Percentiles rank a stretch among this genome's conserved stretches.
Evolutionary conservation across 2,797 vertebrate species (phyloP).

Genomic region (Chlorospingus flavigularis): DNA sequence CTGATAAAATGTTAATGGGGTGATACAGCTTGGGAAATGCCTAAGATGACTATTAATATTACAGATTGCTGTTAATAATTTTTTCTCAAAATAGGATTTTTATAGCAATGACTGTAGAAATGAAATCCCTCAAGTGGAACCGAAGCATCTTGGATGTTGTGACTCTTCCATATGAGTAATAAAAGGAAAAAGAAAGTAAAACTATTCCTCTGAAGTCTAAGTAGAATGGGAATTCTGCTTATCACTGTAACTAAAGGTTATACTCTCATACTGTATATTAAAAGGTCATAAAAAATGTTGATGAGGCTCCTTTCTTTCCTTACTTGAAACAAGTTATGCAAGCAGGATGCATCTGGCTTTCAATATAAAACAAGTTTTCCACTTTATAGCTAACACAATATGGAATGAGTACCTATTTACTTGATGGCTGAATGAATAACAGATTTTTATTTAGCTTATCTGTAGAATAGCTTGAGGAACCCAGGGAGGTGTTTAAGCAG

Average conservation of each 20-base stretch:
- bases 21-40: neutral
- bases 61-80: neutral
- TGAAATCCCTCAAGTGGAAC: neutral
- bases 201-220: neutral
- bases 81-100: neutral
- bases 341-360: slow-evolving; percentile 50
- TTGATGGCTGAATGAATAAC: slow-evolving; percentile 25
- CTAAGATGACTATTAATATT: neutral
- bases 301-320: slow-evolving; percentile 29
- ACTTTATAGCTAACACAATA: slow-evolving; percentile 44
- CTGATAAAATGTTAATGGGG: neutral
- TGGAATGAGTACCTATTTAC: slow-evolving; percentile 31
- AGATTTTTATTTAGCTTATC: slow-evolving; percentile 47
- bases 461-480: neutral
- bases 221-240: slow-evolving; percentile 10
- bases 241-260: slow-evolving; percentile 14
- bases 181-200: neutral
- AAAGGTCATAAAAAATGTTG: slow-evolving; percentile 49
- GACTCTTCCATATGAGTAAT: neutral
- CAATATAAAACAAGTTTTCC: slow-evolving; percentile 62
- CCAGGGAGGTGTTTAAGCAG: neutral
- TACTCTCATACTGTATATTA: slow-evolving; percentile 41
- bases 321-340: slow-evolving; percentile 30
- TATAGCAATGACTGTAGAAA: neutral
- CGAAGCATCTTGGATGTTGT: neutral